Percentiles rank a stretch among this genome's conserved stretches.
Conservation (phyloP, 2,888 invertebrate genomes). For the Tetranychus piercei region DNA sequence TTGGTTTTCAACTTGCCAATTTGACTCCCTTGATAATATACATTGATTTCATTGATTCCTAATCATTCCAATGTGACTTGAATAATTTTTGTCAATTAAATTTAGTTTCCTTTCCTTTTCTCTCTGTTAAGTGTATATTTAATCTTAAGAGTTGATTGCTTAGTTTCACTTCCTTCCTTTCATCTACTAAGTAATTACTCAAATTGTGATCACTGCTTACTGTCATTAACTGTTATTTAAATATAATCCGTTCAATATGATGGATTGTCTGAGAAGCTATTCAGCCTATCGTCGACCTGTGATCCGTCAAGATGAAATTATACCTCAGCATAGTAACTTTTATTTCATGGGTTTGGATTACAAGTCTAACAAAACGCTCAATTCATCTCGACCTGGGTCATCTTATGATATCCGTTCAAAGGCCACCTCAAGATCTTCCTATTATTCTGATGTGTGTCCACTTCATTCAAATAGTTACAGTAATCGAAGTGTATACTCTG, state of each 20-base stretch:
- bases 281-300: not conserved
- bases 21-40: not conserved
- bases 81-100: not conserved
- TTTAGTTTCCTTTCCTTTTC: not conserved
- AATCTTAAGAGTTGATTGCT: too few relatives aligned
- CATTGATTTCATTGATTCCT: not conserved
- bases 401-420: not conserved
- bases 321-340: slow-evolving; percentile 9
- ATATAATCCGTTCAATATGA: not conserved
- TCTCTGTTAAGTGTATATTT: too few relatives aligned
- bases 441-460: not conserved
- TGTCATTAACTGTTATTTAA: too few relatives aligned
- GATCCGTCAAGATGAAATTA: slow-evolving; percentile 3
- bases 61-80: not conserved
- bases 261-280: slow-evolving; percentile 3
- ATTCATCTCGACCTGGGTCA: slow-evolving; percentile 6
- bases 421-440: not conserved
- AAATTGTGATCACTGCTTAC: too few relatives aligned
- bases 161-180: too few relatives aligned
- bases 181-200: too few relatives aligned
- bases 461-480: slow-evolving; percentile 2
- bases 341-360: slow-evolving; percentile 5
- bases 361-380: not conserved
- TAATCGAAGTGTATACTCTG: slow-evolving; percentile 2
- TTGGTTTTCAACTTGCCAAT: not conserved